Evolutionary conservation across 2,888 invertebrate species (phyloP).

Genomic region (Pollenia angustigena): DNA sequence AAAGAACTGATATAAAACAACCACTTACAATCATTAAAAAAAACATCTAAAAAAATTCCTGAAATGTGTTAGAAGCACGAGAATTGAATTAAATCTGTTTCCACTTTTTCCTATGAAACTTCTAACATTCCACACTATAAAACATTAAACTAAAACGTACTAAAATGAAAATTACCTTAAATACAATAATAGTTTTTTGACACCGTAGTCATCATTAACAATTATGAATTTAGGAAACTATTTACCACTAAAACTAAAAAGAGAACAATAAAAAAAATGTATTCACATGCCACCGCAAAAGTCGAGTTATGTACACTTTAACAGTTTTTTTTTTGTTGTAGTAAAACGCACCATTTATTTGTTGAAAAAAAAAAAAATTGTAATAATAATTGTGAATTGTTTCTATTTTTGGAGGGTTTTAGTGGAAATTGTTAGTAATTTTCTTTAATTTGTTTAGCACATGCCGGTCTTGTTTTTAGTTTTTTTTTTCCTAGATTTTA

Average conservation of each 20-base stretch:
- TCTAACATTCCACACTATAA: neutral
- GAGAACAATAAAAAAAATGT: neutral
- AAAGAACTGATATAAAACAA: constrained; percentile 18
- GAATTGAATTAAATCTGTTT: constrained; percentile 58
- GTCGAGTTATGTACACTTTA: neutral
- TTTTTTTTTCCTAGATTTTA: constrained; percentile 10
- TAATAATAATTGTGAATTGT: constrained; percentile 9
- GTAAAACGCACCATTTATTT: constrained; percentile 45
- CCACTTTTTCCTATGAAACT: neutral
- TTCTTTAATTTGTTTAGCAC: constrained; percentile 67
- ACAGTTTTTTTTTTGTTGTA: neutral
- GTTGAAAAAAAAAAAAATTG: neutral
- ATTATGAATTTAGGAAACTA: constrained; percentile 67
- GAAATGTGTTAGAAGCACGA: constrained; percentile 69
- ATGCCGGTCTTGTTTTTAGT: constrained; percentile 53
- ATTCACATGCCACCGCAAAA: neutral
- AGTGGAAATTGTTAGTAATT: constrained; percentile 47
- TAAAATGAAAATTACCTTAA: constrained; percentile 50
- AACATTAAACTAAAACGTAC: constrained; percentile 13
- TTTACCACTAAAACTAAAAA: constrained; percentile 34
- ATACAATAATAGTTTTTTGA: constrained; percentile 63
- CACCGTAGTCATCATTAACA: constrained; percentile 66
- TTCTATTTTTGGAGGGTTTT: neutral
- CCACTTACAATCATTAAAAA: constrained; percentile 38
- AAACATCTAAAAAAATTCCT: constrained; percentile 30